Evolutionary conservation across 1,140 invertebrate genomes (phyloP).

Genomic region (Colletes latitarsis): DNA sequence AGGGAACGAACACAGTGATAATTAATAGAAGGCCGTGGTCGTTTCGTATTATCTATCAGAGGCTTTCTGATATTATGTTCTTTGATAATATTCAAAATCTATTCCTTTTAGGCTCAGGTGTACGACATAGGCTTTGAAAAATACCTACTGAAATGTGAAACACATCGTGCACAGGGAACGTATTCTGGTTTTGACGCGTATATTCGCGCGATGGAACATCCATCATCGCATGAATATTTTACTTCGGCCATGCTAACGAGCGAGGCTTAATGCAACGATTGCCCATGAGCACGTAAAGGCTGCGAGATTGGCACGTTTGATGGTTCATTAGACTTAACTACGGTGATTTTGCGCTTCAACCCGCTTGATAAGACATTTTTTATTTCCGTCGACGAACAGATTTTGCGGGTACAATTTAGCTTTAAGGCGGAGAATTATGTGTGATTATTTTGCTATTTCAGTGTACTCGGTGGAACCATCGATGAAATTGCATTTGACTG

Average conservation of each 20-base stretch:
- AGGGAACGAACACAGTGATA: too few species aligned
- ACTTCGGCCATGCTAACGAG: conserved; percentile 48
- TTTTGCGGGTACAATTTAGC: background rate
- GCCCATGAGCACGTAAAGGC: conserved; percentile 25
- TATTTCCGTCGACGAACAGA: background rate
- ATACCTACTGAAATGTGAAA: conserved; percentile 40
- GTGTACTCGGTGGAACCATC: too few species aligned
- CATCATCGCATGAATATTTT: conserved; percentile 61
- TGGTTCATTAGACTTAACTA: conserved; percentile 16
- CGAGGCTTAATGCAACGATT: conserved; percentile 37
- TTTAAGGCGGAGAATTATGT: background rate
- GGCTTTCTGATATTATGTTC: too few species aligned
- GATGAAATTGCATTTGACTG: too few species aligned
- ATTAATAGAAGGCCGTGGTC: too few species aligned
- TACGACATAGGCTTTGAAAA: too few species aligned
- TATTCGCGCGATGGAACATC: conserved; percentile 35
- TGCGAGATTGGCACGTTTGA: conserved; percentile 9
- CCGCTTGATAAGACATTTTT: background rate
- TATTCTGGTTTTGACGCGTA: conserved; percentile 6
- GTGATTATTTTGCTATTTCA: background rate
- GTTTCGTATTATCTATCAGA: too few species aligned
- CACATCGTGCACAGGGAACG: conserved; percentile 32
- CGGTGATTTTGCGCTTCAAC: background rate
- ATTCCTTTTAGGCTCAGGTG: too few species aligned
- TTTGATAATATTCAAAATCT: too few species aligned